Evolutionary conservation across 2,797 vertebrate species (phyloP).

Genomic region (Dicrostonyx torquatus): DNA sequence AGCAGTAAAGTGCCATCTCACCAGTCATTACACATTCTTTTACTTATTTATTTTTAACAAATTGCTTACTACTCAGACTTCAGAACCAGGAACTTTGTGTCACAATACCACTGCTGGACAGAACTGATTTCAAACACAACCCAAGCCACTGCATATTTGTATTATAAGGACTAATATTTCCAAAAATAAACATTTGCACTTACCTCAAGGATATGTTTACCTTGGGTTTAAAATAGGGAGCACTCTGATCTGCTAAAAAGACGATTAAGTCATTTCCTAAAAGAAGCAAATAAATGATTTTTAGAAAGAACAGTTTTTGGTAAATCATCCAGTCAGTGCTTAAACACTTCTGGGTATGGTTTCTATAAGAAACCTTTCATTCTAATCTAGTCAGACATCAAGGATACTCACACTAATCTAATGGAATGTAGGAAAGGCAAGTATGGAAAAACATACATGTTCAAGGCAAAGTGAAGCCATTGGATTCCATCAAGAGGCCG

Average conservation of each 20-base stretch:
- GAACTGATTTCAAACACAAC: conserved; percentile 46
- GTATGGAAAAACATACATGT: not conserved
- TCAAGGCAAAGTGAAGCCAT: not conserved
- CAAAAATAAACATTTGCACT: conserved; percentile 71
- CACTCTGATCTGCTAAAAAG: conserved; percentile 94
- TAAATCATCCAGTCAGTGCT: not conserved
- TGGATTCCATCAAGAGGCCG: not conserved
- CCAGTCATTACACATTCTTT: not conserved
- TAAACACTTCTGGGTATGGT: not conserved
- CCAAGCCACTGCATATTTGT: not conserved
- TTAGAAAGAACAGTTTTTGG: conserved; percentile 45
- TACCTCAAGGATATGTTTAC: conserved; percentile 90
- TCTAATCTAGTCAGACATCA: not conserved
- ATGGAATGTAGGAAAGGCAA: not conserved
- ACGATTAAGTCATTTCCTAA: conserved; percentile 94
- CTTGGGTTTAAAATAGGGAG: conserved; percentile 97
- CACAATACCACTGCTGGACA: not conserved
- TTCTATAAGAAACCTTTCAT: conserved; percentile 14
- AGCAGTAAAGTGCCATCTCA: not conserved
- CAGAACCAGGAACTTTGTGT: not conserved
- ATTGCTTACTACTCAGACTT: not conserved
- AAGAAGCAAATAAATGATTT: conserved; percentile 63
- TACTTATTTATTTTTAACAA: conserved; percentile 15
- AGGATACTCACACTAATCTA: not conserved
- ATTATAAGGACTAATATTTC: not conserved